Percentiles rank a stretch among this genome's conserved stretches.
Evolutionary conservation across 1,140 invertebrate genomes (phyloP).

Genomic region (Octopus bimaculoides): DNA sequence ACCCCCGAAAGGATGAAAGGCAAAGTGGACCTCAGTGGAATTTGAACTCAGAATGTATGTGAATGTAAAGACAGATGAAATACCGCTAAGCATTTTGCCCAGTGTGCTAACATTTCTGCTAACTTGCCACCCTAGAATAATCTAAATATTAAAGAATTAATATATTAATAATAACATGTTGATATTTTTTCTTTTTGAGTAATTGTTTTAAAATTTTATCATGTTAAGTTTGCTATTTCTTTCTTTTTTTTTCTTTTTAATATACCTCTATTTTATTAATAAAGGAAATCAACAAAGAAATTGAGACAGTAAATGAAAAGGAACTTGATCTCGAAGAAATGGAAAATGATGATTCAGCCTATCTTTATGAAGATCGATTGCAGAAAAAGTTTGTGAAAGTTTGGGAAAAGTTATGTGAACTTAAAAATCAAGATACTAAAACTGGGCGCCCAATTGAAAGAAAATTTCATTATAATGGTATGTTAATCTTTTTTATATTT

Average conservation of each 20-base stretch:
- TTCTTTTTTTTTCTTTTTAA: not conserved
- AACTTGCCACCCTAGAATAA: no score
- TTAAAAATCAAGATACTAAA: slow-evolving; percentile 35
- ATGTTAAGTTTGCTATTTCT: not conserved
- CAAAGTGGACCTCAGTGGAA: no score
- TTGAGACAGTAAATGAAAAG: slow-evolving; percentile 42
- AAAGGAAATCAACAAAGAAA: slow-evolving; percentile 50
- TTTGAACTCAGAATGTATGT: no score
- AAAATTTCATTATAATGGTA: slow-evolving; percentile 51
- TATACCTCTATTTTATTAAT: slow-evolving; percentile 16
- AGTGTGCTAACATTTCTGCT: no score
- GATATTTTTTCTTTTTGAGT: not conserved
- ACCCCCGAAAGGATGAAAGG: no score
- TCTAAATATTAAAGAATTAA: not conserved
- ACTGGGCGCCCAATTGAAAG: slow-evolving; percentile 52
- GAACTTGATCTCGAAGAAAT: slow-evolving; percentile 54
- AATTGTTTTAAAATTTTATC: not conserved
- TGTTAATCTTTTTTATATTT: slow-evolving; percentile 2
- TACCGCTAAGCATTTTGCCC: no score
- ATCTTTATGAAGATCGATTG: slow-evolving; percentile 52
- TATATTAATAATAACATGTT: not conserved
- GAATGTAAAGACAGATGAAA: no score
- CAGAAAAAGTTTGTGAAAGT: slow-evolving; percentile 53
- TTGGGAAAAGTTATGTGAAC: slow-evolving; percentile 53
- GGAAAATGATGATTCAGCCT: slow-evolving; percentile 49